Evolutionary conservation across 2,888 invertebrate genomes (phyloP), one percentile per base, ranked within the genome.

Genomic region (Rotaria macrura): DNA sequence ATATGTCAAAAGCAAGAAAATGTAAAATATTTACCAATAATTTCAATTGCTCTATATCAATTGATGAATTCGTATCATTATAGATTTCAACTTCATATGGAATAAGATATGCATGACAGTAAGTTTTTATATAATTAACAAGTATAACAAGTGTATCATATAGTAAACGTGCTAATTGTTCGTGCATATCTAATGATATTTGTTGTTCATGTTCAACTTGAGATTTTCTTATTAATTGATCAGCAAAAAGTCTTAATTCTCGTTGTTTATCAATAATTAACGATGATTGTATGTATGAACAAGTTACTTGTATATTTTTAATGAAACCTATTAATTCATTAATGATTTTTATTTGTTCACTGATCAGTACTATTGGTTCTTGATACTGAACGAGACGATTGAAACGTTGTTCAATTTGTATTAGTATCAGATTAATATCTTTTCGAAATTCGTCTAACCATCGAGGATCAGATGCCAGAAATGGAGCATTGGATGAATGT

Each of bases 321-420:
- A 79, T 79, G n/a, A 79, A 79, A 79, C 79, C 43, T 14, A 79
- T n/a, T 43, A 79, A 79, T 79, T 79, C 79, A 79, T 43, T 79
- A 14, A 79, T 79, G 9, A 34, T 43, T 79, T 79, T 79, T 0
- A 40, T 40, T 79, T 79, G 79, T 79, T 79, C 79, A 79, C 25
- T 25, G 10, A 79, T 43, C 7, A 43, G 43, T 79, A 79, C 25
- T 38, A 14, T 20, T 6, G 65, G 20, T 65, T 65, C 34, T 20
- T 65, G 65, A 65, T 17, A 38, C 38, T 1, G 14, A 34, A 65
- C 65, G 14, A 79, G 43, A 43, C 43, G 40, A 79, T 79, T 79
- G n/a, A 79, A 43, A n/a, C 79, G 79, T 79, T 79, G 79, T 79
- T 79, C 79, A 43, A 79, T n/a, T 79, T 79, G 23, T 40, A 23